Conservation (phyloP, 1,140 invertebrate species). For the Calycopis cecrops region DNA sequence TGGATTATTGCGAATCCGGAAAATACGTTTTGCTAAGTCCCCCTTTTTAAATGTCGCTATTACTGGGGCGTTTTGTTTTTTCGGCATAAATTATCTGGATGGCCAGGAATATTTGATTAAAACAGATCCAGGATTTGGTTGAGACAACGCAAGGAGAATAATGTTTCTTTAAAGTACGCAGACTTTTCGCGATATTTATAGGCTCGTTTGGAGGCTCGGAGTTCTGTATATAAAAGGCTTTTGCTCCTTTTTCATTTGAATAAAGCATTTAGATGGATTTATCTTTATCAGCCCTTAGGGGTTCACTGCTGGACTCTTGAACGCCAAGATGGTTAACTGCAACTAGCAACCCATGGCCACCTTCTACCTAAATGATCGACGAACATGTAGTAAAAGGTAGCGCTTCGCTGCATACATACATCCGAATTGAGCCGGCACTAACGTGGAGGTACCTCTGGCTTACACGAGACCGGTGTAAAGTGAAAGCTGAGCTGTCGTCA, state of each 20-base stretch:
- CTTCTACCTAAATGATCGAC: no score
- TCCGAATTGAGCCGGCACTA: no score
- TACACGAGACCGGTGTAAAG: no score
- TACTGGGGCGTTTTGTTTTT: conserved; percentile 8
- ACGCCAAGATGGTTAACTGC: no score
- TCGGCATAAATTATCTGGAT: conserved; percentile 5
- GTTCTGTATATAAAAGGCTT: conserved; percentile 1
- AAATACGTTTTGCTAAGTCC: conserved; percentile 1
- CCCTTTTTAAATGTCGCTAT: conserved; percentile 8
- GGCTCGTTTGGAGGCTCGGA: neutral
- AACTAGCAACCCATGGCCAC: no score
- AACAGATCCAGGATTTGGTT: neutral
- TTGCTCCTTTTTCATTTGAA: neutral
- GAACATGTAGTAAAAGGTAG: no score
- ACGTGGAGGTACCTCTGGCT: no score
- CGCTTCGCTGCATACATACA: no score
- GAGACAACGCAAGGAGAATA: conserved; percentile 6
- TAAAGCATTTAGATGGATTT: no score
- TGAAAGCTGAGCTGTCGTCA: no score
- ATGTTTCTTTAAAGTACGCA: conserved; percentile 7
- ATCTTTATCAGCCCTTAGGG: no score
- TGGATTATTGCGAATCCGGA: conserved; percentile 10
- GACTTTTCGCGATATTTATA: conserved; percentile 6
- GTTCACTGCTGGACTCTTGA: no score
- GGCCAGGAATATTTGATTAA: conserved; percentile 8